Evolutionary conservation across 2,888 invertebrate species (phyloP), one percentile per base, ranked within the genome.

Genomic region (Tenthredo amoena): DNA sequence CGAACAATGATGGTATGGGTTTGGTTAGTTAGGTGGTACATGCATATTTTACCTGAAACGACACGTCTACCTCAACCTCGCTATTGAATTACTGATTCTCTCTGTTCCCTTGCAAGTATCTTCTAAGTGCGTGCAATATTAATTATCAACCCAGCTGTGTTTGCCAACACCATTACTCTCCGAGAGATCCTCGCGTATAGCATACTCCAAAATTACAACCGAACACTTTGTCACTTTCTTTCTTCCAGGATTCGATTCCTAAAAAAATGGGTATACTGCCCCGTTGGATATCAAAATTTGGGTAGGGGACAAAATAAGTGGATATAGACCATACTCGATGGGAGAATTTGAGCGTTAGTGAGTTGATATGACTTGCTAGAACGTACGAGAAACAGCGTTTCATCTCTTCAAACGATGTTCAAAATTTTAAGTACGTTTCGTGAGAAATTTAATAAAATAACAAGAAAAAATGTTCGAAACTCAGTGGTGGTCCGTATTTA

Each of bases 71-170:
- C 77, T 77, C 77, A 77, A 77, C n/a, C 81, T 12, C 37, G 12
- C 31, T 81, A 81, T 81, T 81, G 40, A 81, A 81, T 81, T 81
- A 81, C 37, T 34, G 62, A 81, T 34, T 81, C 81, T 34, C 79
- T 81, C 81, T 81, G 18, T 62, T 40, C 81, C 15, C 81, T 21
- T n/a, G 81, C 62, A 62, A 40, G 58, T 62, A 62, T 81, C 81
- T 81, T 62, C 81, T 40, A 9, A 81, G 81, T 81, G 62, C 62
- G 81, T 81, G 81, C 81, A 81, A 62, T 81, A 81, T 62, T 81
- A 81, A 81, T 81, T 81, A 81, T 40, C 81, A 62, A n/a, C 62
- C 2, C 81, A 81, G 37, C 58, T 81, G 81, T 81, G 81, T 81
- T 81, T 81, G 40, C 26, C 40, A 26, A 74, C 43, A 43, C 43